Evolutionary conservation across 2,113 vertebrate species (phyloP), one percentile per base, ranked within the genome.

Genomic region (Phylloscopus whistleri): DNA sequence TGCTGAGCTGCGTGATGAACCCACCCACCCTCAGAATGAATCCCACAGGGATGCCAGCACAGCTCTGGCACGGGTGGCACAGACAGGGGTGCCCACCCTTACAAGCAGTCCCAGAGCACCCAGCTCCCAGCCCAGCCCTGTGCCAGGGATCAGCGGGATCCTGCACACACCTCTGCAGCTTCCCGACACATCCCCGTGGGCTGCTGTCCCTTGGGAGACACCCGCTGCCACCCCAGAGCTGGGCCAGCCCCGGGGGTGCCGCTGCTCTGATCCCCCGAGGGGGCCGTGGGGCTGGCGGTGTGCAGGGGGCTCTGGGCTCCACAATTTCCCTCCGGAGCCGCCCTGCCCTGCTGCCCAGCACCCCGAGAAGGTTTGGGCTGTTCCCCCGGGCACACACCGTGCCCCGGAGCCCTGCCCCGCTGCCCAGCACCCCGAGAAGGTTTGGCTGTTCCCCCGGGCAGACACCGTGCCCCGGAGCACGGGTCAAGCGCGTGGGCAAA

Each of bases 181-280:
- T 55, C 56, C 69, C 35, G 43, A 4, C 33, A 5, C 8, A 0
- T 13, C 20, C 8, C 0, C 12, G 15, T 1, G 20, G 20, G 14
- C 46, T 21, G 12, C 6, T 35, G 39, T 11, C 66, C 35, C 23
- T 2, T 37, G 35, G 55, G 63, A 69, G 31, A 39, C 39, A 56
- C 19, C 62, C 51, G 44, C 70, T 52, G 73, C 19, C 37, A n/a
- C 27, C 24, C 51, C 72, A 43, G 10, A 2, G 41, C 62, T 13
- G 67, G 41, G 82, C 35, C 72, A n/a, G 64, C 39, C 64, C 82
- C 84, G 0, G 0, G 33, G 30, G 8, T 66, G 53, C 48, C 63
- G 8, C 43, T 7, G 23, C 22, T 18, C 13, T 16, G 48, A 6
- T 75, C n/a, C 75, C 49, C 56, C 27, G 26, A 43, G 74, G 20